Conservation (phyloP, 2,888 invertebrate species). For the Rosalia funebris region DNA sequence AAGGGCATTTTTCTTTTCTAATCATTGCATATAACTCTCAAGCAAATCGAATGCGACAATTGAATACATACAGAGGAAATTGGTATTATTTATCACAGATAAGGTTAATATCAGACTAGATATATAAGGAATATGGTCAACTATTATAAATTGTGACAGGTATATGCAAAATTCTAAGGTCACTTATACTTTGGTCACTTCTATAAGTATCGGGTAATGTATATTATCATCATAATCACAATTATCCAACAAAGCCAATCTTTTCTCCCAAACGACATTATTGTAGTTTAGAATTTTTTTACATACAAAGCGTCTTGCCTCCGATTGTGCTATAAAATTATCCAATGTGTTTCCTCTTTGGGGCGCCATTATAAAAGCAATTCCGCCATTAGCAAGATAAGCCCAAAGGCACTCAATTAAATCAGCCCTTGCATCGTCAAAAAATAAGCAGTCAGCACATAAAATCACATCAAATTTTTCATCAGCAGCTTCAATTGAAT, state of each 20-base stretch:
- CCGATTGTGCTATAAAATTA: constrained; percentile 73
- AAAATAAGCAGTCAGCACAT: constrained; percentile 84
- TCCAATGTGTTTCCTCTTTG: constrained; percentile 77
- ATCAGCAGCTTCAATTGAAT: constrained; percentile 54
- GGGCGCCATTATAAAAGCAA: constrained; percentile 81
- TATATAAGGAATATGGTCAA: constrained; percentile 50
- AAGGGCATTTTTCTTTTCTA: neutral
- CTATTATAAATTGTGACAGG: constrained; percentile 39
- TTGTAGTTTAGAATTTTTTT: constrained; percentile 72
- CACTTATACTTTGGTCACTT: constrained; percentile 68
- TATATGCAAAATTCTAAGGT: constrained; percentile 55
- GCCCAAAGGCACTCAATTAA: constrained; percentile 75
- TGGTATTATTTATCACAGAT: constrained; percentile 65
- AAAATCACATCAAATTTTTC: constrained; percentile 78
- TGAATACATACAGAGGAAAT: constrained; percentile 55
- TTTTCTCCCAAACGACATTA: constrained; percentile 74
- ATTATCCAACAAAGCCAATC: constrained; percentile 70
- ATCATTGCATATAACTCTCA: constrained; percentile 9
- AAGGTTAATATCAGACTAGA: constrained; percentile 63
- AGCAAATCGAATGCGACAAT: constrained; percentile 15
- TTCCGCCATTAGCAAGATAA: constrained; percentile 70
- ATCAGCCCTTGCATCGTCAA: constrained; percentile 76
- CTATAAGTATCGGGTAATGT: constrained; percentile 77
- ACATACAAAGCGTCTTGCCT: constrained; percentile 69
- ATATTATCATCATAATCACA: constrained; percentile 75